Percentiles rank a stretch among this genome's conserved stretches.
Conservation (phyloP, 2,113 vertebrate species). For the Dendrocopos noguchii region DNA sequence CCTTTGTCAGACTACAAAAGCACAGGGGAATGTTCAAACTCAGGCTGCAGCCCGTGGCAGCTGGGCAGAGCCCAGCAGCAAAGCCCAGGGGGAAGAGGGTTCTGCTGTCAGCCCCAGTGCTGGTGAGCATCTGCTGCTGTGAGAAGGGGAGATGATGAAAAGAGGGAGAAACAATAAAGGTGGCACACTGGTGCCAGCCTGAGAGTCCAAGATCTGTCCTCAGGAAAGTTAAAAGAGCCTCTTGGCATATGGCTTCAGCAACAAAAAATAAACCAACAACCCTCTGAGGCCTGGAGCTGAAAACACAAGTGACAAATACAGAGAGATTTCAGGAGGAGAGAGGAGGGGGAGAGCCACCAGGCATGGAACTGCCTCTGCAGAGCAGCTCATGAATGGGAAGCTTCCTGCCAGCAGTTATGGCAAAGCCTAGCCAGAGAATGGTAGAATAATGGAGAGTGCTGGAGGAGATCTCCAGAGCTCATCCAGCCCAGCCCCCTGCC, state of each 20-base stretch:
- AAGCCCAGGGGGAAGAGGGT: conserved; percentile 28
- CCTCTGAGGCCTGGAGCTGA: conserved; percentile 42
- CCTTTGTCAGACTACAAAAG: conserved; percentile 7
- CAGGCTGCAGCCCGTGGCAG: conserved; percentile 31
- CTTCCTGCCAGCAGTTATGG: conserved; percentile 41
- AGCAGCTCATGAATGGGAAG: conserved; percentile 31
- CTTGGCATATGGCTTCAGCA: conserved; percentile 66
- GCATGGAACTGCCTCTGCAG: conserved; percentile 23
- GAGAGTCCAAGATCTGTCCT: conserved; percentile 54
- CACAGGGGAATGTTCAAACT: conserved; percentile 24
- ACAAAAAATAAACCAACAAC: background rate
- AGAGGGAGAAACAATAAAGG: conserved; percentile 55
- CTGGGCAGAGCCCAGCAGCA: conserved; percentile 3
- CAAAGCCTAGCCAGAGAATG: background rate
- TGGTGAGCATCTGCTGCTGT: conserved; percentile 56
- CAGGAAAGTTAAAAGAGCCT: conserved; percentile 50
- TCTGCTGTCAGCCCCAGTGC: conserved; percentile 51
- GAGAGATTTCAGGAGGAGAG: conserved; percentile 23
- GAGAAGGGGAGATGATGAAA: conserved; percentile 58
- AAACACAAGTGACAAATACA: conserved; percentile 51
- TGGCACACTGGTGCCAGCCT: conserved; percentile 22
- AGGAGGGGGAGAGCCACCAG: background rate
- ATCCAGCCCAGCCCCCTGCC: too few species aligned
- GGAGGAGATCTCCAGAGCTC: too few species aligned
- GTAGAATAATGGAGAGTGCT: too few species aligned